These are phyloP conservation scores for Drosophila sechellia DNA, from an alignment of 1,140 invertebrate species.

Conservation along the genomic window DNA sequence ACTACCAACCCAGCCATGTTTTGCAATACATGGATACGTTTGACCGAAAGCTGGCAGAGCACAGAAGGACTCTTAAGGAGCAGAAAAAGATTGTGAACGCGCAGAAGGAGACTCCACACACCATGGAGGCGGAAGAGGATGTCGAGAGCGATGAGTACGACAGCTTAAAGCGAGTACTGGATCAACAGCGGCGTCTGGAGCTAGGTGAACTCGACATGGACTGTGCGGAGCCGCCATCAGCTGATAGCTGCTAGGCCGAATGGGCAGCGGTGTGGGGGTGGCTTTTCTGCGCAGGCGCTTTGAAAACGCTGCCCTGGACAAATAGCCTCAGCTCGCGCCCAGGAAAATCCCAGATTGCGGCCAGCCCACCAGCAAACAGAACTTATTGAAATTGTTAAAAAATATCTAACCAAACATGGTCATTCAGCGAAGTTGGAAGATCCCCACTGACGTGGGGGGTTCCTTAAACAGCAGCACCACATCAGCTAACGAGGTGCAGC, in stretches of 20 bases:
- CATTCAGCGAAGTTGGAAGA: slow-evolving; percentile 82
- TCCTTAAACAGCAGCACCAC: slow-evolving; percentile 39
- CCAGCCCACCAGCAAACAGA: slow-evolving; percentile 3
- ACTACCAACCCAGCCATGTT: slow-evolving; percentile 85
- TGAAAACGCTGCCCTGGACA: slow-evolving; percentile 50
- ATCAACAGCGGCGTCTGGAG: slow-evolving; percentile 62
- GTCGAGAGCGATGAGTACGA: slow-evolving; percentile 48
- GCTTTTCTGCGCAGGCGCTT: slow-evolving; percentile 56
- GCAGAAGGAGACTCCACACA: background rate
- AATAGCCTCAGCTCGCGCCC: slow-evolving; percentile 47
- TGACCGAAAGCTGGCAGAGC: slow-evolving; percentile 66
- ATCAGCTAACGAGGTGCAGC: slow-evolving; percentile 52
- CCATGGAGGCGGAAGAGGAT: slow-evolving; percentile 31
- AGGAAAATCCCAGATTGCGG: slow-evolving; percentile 44
- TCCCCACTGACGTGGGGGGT: slow-evolving; percentile 64
- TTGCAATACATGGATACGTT: slow-evolving; percentile 85
- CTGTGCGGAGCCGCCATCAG: slow-evolving; percentile 42
- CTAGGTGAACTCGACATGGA: slow-evolving; percentile 75
- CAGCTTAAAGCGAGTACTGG: slow-evolving; percentile 47
- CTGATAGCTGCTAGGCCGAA: slow-evolving; percentile 48
- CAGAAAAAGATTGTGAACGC: background rate
- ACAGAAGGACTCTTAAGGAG: slow-evolving; percentile 10
- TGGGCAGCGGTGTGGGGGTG: slow-evolving; percentile 43
- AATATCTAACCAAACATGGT: slow-evolving; percentile 56
- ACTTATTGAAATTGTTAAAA: slow-evolving; percentile 9